Evolutionary conservation across 1,140 invertebrate genomes (phyloP).

Genomic region (Lordiphosa mommai): DNA sequence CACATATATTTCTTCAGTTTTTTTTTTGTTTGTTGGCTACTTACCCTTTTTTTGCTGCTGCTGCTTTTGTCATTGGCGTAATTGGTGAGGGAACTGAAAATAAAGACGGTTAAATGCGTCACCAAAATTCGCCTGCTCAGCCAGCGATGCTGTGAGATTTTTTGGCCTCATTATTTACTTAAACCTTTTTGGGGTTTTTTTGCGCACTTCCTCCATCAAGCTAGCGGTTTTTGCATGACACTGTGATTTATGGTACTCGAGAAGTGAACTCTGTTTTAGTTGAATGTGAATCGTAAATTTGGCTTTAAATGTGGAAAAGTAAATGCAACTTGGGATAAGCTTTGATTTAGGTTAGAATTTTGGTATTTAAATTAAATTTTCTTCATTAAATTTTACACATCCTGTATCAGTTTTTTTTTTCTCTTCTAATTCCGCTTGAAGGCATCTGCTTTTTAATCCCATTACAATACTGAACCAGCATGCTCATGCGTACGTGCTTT

Average conservation of each 20-base stretch:
- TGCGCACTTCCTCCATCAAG: conserved; percentile 28
- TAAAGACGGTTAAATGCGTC: conserved; percentile 26
- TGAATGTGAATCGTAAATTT: background rate
- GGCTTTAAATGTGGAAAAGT: background rate
- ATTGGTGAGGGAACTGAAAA: background rate
- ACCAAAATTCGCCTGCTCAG: conserved; percentile 17
- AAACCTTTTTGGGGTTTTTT: conserved; percentile 37
- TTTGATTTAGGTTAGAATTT: too few species aligned
- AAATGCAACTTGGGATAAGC: too few species aligned
- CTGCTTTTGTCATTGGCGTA: conserved; percentile 15
- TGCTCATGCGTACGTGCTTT: background rate
- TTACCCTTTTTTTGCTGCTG: conserved; percentile 27
- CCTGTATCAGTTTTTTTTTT: too few species aligned
- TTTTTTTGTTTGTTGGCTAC: background rate
- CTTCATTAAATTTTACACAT: too few species aligned
- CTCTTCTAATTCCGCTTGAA: background rate
- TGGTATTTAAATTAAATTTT: too few species aligned
- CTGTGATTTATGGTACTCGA: conserved; percentile 7
- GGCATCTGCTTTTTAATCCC: background rate
- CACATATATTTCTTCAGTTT: background rate
- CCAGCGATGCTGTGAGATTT: conserved; percentile 39
- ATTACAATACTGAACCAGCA: background rate
- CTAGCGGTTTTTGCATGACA: conserved; percentile 8
- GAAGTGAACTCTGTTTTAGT: conserved; percentile 2
- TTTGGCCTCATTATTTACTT: conserved; percentile 32